These are phyloP conservation scores for Eupithecia inturbata DNA, from an alignment of 2,888 invertebrate genomes.

Conservation along the genomic window DNA sequence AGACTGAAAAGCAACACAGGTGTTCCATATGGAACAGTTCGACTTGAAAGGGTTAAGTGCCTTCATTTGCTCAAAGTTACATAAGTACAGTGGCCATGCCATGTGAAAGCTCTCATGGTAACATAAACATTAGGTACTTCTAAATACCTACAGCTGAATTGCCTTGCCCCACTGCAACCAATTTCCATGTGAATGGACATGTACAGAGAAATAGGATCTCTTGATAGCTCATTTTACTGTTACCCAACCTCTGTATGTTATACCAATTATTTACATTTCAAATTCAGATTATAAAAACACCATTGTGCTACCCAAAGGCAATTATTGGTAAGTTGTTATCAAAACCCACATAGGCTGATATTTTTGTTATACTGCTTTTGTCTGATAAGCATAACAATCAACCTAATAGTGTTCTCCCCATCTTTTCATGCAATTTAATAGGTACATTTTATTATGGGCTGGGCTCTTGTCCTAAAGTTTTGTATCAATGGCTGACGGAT, in stretches of 20 bases:
- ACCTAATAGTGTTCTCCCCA: neutral
- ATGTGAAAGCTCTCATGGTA: neutral
- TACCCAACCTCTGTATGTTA: neutral
- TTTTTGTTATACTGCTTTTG: neutral
- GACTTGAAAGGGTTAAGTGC: too few species aligned
- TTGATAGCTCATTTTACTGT: neutral
- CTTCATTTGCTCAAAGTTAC: neutral
- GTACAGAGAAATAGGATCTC: neutral
- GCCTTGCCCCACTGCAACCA: neutral
- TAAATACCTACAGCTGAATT: neutral
- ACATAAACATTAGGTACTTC: too few species aligned
- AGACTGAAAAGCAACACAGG: too few species aligned
- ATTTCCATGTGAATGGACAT: neutral
- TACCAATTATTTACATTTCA: neutral
- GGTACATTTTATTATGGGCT: neutral
- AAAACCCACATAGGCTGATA: neutral
- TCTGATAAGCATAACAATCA: neutral
- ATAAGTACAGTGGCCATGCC: neutral
- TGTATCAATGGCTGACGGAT: neutral
- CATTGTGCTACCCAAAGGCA: neutral
- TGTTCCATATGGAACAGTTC: too few species aligned
- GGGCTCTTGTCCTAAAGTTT: neutral
- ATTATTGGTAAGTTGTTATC: neutral
- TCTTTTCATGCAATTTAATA: neutral
- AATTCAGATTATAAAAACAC: neutral